phyloP scores from a whole-genome alignment of 2,888 invertebrate genomes.

The Trichopria drosophilae region DNA sequence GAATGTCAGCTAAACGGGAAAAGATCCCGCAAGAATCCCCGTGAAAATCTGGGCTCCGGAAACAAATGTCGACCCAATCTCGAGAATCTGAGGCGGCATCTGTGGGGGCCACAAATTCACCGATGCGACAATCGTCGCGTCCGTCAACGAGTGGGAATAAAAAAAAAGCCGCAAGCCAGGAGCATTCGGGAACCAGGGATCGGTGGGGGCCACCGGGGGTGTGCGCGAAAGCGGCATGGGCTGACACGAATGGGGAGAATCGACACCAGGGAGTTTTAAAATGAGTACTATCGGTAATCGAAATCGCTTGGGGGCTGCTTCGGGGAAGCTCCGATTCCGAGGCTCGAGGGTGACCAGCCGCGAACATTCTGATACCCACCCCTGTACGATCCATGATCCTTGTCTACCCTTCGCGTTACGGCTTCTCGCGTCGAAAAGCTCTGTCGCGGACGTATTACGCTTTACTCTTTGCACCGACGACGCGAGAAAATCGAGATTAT shows the following conservation, averaged over 20 bases:
- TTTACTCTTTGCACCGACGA: no score
- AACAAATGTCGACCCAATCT: constrained; percentile 38
- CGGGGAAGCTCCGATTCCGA: constrained; percentile 40
- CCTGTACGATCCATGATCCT: constrained; percentile 40
- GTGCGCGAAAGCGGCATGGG: constrained; percentile 29
- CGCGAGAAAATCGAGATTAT: no score
- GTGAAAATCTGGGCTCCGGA: no score
- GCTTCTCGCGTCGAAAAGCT: no score
- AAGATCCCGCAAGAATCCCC: no score
- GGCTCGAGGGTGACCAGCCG: constrained; percentile 49
- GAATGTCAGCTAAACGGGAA: no score
- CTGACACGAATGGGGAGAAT: constrained; percentile 42
- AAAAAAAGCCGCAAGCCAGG: constrained; percentile 33
- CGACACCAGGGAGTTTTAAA: constrained; percentile 54
- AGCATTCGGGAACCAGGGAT: no score
- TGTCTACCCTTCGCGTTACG: constrained; percentile 40
- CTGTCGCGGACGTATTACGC: no score
- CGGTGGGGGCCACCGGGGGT: no score
- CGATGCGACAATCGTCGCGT: constrained; percentile 39
- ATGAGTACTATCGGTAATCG: constrained; percentile 57
- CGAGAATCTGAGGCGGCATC: constrained; percentile 45
- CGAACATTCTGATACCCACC: constrained; percentile 47
- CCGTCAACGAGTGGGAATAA: constrained; percentile 40
- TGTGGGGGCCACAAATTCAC: constrained; percentile 45
- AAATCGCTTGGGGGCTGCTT: constrained; percentile 50